Base-by-base conservation (phyloP, 2,113 vertebrate genomes). In the Onychorhynchus coronatus region DNA sequence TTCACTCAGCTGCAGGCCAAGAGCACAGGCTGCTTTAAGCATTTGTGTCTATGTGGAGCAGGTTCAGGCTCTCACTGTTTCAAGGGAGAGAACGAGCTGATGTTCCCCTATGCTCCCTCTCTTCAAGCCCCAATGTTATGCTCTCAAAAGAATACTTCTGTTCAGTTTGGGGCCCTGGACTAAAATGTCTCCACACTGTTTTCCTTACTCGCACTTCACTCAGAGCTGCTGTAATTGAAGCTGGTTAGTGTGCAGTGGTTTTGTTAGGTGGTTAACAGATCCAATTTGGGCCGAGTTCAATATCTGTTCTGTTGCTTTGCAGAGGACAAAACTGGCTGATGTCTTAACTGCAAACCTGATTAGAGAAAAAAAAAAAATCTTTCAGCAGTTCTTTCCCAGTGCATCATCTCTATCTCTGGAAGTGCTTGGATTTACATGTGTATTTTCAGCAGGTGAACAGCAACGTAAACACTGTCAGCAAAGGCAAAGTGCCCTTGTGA, bases 291-390 rank as follows among this genome's bases (percentile, higher is more conserved):
- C 37, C 3, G 4, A 76, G 71, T 24, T 96, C 96, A 83, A 53
- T 94, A 94, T 27, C 82, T 61, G 71, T 76, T 93, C 67, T 10
- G 13, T 22, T 90, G 78, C 78, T 91, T 85, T 90, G 85, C 72
- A 88, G 66, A 93, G 83, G 82, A 76, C 41, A 63, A 79, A 79
- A 83, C 71, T 63, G 42, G 53, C 59, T 93, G 79, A 80, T 49
- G 73, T 93, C 88, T 95, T 85, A 88, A 88, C 79, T 93, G 73
- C 66, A 78, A 70, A 55, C 33, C 61, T 50, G 35, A 77, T 77
- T 59, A 92, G 50, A 58, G 50, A 35, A 35, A 27, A 49, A 37
- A 27, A 61, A 87, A 52, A 59, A 68, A 11, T 23, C 67, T 66
- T 85, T 63, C 68, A 53, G 41, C 49, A 85, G 53, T 65, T 79